Evolutionary conservation across 2,797 vertebrate species (phyloP), one percentile per base, ranked within the genome.

Genomic region (Neopelma chrysocephalum): DNA sequence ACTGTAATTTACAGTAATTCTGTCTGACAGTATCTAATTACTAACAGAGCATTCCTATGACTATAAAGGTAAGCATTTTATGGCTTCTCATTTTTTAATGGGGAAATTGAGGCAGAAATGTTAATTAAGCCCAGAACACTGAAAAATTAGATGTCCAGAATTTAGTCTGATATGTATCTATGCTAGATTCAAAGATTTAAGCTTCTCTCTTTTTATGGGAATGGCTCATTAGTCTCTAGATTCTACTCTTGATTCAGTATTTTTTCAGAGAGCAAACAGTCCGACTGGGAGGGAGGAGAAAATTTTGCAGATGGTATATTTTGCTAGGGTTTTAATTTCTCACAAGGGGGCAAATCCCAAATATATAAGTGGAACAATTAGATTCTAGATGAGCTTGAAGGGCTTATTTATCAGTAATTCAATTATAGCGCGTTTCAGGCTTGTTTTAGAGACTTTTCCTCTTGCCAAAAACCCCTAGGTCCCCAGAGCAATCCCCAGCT

Each of bases 1-100:
- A 96, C 87, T 85, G 92, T 97, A 96, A 97, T 96, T 96, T 97
- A 94, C 92, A 93, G 90, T 82, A 96, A 96, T 94, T 95, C 93
- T 70, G 77, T 87, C 76, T 96, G 96, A 96, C 96, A 96, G 89
- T 70, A 82, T 94, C 95, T 96, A 96, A 96, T 96, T 97, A 96
- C 80, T 82, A 96, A 91, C 89, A 90, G 62, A 94, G 72, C 77
- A 94, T 94, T 75, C 61, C 58, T 87, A 56, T 82, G 91, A 90
- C 76, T 94, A 90, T 72, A 89, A 96, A 96, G 93, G 95, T 93
- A 97, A 90, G 89, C 80, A 96, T 91, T 95, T 96, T 94, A 96
- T 88, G 91, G 69, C 87, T 93, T 92, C 83, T 92, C 64, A 85
- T 77, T 90, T 94, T 94, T 96, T 95, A 96, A 90, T 77, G 53